These are phyloP conservation scores for Bambusicola thoracicus DNA, from an alignment of 2,113 vertebrate genomes.

Conservation along the genomic window DNA sequence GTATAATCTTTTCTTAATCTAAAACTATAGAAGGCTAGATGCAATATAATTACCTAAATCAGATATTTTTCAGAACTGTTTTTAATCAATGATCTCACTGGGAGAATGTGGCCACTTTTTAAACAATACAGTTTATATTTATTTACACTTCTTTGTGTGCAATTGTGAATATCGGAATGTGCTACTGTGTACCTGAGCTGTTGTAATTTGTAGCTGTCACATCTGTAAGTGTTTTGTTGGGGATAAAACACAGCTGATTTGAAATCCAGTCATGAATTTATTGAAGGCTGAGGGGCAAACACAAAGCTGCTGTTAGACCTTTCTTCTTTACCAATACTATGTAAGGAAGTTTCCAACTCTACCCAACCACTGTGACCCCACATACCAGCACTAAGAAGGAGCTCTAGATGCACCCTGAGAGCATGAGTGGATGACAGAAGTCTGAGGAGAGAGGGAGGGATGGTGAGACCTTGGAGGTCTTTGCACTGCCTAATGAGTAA, in stretches of 20 bases:
- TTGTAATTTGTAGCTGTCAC: neutral
- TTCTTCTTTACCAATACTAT: neutral
- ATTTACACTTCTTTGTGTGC: neutral
- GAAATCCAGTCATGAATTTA: neutral
- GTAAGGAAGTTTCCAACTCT: neutral
- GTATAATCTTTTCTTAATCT: neutral
- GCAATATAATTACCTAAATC: neutral
- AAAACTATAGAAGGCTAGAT: neutral
- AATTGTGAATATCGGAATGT: neutral
- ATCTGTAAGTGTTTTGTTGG: neutral
- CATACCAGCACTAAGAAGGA: neutral
- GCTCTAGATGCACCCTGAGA: neutral
- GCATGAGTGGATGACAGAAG: neutral
- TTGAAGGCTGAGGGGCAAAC: neutral
- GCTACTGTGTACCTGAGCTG: neutral
- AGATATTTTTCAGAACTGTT: neutral
- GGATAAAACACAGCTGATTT: neutral
- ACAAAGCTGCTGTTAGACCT: neutral
- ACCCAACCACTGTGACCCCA: neutral
- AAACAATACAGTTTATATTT: constrained; percentile 4
- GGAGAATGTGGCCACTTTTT: neutral
- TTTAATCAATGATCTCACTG: neutral
- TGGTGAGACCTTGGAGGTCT: accelerated
- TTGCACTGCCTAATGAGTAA: neutral
- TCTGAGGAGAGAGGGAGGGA: neutral